Conservation (phyloP, 2,888 invertebrate species). For the Cheilosia scutellata region DNA sequence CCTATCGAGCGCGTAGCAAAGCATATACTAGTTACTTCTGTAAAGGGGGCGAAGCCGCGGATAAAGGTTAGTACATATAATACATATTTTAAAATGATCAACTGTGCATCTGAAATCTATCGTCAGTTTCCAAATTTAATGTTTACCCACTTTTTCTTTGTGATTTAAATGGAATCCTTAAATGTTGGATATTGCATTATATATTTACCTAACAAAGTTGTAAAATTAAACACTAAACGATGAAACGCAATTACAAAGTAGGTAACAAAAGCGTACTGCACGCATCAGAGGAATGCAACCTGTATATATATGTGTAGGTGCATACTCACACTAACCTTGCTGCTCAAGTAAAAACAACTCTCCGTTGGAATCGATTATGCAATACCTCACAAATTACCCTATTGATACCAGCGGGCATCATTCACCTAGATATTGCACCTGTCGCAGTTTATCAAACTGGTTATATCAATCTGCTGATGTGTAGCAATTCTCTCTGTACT, state of each 20-base stretch:
- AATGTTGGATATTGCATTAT: too few relatives aligned
- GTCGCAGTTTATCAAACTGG: constrained; percentile 46
- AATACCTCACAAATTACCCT: constrained; percentile 34
- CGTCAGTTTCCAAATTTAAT: too few relatives aligned
- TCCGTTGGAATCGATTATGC: constrained; percentile 4
- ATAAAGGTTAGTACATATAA: too few relatives aligned
- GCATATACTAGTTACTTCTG: too few relatives aligned
- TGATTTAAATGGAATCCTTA: too few relatives aligned
- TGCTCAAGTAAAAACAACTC: constrained; percentile 6
- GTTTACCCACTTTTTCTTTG: too few relatives aligned
- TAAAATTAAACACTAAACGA: too few relatives aligned
- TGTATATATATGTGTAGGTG: background rate
- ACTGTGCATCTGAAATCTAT: too few relatives aligned
- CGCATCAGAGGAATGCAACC: background rate
- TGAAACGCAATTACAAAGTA: background rate
- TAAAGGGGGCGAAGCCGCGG: too few relatives aligned
- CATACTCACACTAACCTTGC: constrained; percentile 16
- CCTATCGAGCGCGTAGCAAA: too few relatives aligned
- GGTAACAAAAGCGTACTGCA: background rate
- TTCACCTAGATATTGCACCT: constrained; percentile 53
- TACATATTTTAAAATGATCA: too few relatives aligned
- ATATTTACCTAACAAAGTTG: too few relatives aligned
- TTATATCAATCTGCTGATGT: constrained; percentile 29
- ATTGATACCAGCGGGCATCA: constrained; percentile 31
- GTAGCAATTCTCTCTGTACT: constrained; percentile 27